phyloP scores from a whole-genome alignment of 2,888 invertebrate genomes.

The Halocaridina rubra region DNA sequence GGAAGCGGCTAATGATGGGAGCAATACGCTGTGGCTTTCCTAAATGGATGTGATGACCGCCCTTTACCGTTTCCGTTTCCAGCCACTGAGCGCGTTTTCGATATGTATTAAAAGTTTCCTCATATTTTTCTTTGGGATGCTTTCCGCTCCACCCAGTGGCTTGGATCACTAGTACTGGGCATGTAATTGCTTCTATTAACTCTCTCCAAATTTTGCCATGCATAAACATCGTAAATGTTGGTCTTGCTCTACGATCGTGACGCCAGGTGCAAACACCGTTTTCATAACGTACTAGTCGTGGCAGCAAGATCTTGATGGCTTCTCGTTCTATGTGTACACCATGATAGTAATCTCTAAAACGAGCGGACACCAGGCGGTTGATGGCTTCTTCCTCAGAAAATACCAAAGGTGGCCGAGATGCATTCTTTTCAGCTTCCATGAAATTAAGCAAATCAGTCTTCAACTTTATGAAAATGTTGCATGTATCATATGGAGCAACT shows the following conservation, averaged over 20 bases:
- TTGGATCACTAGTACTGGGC: slow-evolving; percentile 12
- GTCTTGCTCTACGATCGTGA: slow-evolving; percentile 17
- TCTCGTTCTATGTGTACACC: slow-evolving; percentile 1
- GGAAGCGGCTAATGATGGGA: neutral
- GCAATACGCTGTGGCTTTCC: slow-evolving; percentile 36
- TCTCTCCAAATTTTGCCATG: neutral
- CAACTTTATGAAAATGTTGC: too few relatives aligned
- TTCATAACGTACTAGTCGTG: neutral
- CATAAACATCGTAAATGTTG: neutral
- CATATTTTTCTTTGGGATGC: neutral
- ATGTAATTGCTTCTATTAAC: neutral
- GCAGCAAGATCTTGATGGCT: slow-evolving; percentile 19
- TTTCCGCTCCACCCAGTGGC: neutral
- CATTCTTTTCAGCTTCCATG: too few relatives aligned
- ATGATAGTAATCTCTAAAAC: neutral
- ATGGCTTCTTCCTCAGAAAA: too few relatives aligned
- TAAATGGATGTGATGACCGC: slow-evolving; percentile 44
- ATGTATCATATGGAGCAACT: neutral
- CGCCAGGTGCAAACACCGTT: slow-evolving; percentile 14
- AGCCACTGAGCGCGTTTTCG: slow-evolving; percentile 6
- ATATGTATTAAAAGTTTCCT: neutral
- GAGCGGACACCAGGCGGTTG: too few relatives aligned
- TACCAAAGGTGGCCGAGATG: too few relatives aligned
- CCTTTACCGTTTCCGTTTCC: slow-evolving; percentile 7
- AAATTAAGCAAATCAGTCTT: too few relatives aligned